Evolutionary conservation across 2,113 vertebrate species (phyloP).

Genomic region (Tachysurus fulvidraco): DNA sequence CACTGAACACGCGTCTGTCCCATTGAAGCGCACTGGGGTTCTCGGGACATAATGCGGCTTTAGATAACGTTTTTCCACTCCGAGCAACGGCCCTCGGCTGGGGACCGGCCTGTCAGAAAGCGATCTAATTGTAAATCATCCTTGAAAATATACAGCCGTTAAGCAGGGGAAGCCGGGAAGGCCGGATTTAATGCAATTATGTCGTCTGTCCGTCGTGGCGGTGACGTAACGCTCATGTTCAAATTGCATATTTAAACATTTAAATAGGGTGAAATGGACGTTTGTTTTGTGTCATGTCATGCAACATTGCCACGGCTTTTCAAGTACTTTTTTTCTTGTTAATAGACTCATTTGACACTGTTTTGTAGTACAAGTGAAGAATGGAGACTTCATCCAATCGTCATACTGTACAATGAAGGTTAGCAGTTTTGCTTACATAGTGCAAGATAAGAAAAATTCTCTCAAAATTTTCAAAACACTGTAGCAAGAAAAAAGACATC

Average conservation of each 20-base stretch:
- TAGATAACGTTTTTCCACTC: background rate
- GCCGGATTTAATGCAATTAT: background rate
- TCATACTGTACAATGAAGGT: too few relatives aligned
- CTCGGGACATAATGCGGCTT: background rate
- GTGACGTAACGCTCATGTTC: background rate
- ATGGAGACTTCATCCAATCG: too few relatives aligned
- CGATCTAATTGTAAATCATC: constrained; percentile 29
- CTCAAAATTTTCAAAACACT: too few relatives aligned
- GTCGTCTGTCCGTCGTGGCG: background rate
- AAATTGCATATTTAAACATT: background rate
- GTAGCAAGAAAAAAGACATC: too few relatives aligned
- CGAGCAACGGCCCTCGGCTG: background rate
- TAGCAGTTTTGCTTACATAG: too few relatives aligned
- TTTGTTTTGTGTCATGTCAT: too few relatives aligned
- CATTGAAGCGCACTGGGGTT: background rate
- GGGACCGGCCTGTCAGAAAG: background rate
- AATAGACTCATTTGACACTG: background rate
- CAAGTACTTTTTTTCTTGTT: background rate
- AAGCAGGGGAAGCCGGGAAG: background rate
- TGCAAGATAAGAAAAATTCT: too few relatives aligned
- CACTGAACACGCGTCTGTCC: background rate
- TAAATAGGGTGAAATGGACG: background rate
- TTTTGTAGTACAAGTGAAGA: too few relatives aligned
- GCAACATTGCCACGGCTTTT: too few relatives aligned
- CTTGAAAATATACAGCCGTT: constrained; percentile 32